Evolutionary conservation across 2,113 vertebrate species (phyloP).

Genomic region (Phyllostomus hastatus): DNA sequence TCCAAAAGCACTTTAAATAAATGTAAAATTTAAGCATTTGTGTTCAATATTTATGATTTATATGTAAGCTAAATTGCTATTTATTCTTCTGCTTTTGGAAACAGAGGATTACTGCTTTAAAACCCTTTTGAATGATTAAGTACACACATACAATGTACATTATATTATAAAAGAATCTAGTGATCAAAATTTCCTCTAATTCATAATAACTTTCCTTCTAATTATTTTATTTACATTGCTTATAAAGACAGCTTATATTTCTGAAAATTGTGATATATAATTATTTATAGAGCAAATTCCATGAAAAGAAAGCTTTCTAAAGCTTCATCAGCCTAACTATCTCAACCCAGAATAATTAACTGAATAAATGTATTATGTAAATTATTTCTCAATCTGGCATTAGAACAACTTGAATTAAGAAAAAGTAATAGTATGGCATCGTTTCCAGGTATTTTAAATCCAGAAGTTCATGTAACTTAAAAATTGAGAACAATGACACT

Average conservation of each 20-base stretch:
- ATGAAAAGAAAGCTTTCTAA: background rate
- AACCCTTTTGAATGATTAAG: constrained; percentile 41
- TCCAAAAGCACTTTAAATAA: constrained; percentile 27
- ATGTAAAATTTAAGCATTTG: background rate
- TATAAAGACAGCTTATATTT: constrained; percentile 33
- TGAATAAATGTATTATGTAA: constrained; percentile 21
- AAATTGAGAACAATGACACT: background rate
- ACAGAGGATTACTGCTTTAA: constrained; percentile 14
- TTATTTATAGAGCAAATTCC: background rate
- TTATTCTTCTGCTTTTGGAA: constrained; percentile 23
- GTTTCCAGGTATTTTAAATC: constrained; percentile 35
- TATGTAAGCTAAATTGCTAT: background rate
- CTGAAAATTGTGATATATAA: constrained; percentile 22
- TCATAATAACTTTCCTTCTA: constrained; percentile 41
- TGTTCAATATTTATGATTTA: background rate
- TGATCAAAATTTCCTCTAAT: background rate
- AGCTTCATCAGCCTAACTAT: background rate
- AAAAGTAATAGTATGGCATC: background rate
- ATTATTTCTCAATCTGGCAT: background rate
- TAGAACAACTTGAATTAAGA: constrained; percentile 9
- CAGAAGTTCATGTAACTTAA: background rate
- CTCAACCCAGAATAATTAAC: constrained; percentile 40
- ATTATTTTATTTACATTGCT: constrained; percentile 20
- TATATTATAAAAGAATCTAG: constrained; percentile 1
- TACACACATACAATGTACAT: background rate